Evolutionary conservation across 2,113 vertebrate genomes (phyloP).

Genomic region (Sinocyclocheilus anshuiensis): DNA sequence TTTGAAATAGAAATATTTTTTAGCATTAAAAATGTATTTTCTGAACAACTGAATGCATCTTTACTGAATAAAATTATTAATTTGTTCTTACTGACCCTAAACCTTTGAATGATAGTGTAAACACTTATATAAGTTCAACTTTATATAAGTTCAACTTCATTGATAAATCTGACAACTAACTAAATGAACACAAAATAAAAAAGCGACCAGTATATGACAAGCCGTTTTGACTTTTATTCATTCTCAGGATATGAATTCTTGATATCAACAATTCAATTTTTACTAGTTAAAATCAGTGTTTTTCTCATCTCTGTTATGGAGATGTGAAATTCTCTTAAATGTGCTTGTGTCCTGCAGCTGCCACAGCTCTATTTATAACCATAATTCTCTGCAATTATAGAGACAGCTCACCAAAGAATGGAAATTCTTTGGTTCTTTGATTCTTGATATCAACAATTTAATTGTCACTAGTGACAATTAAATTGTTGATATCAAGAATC

Average conservation of each 20-base stretch:
- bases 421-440: neutral
- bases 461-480: too few relatives aligned
- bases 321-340: constrained; percentile 43
- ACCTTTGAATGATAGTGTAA: neutral
- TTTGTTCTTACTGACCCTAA: neutral
- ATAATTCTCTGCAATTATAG: neutral
- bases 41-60: neutral
- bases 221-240: too few relatives aligned
- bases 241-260: too few relatives aligned
- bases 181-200: neutral
- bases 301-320: constrained; percentile 64
- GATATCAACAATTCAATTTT: too few relatives aligned
- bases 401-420: neutral
- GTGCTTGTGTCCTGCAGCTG: constrained; percentile 29
- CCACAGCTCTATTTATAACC: constrained; percentile 16
- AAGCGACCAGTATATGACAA: neutral
- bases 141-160: neutral
- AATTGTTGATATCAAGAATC: too few relatives aligned
- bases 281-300: neutral
- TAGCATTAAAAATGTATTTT: neutral
- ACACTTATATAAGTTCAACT: neutral
- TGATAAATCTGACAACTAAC: neutral
- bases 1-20: neutral
- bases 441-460: too few relatives aligned
- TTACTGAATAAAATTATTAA: neutral